Evolutionary conservation across 2,888 invertebrate species (phyloP), one percentile per base, ranked within the genome.

Genomic region (Netelia melanura): DNA sequence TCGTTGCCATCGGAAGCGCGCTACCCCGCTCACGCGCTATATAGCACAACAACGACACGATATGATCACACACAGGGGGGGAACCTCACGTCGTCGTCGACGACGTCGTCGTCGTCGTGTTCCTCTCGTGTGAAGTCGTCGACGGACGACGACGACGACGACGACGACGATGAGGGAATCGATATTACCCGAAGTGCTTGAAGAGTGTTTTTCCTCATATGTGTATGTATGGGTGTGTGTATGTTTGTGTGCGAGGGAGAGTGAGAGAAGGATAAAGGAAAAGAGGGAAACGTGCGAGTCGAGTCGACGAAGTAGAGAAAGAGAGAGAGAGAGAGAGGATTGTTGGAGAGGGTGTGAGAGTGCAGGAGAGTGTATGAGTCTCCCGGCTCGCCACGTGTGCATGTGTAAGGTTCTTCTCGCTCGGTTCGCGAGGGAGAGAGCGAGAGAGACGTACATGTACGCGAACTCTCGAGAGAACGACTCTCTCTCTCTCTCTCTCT

Each of bases 1-100:
- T 92, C 92, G 92, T 92, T 92, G 92, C 92, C 91, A 92, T 92
- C 90, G 88, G 87, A 85, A 85, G 87, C 88, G 83, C 76, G 88
- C 90, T 90, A 92, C 91, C 91, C 92, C 89, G 89, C 89, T 77
- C 80, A 78, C 86, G 81, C 86, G 76, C 77, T 83, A 83, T 61
- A 74, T 62, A 65, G 30, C 44, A 25, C 65, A 65, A 17, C n/a
- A 30, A 11, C 52, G 56, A 71, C 64, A 84, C 77, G 61, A 44
- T 58, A 64, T 62, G 56, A 44, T 74, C 58, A 81, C 62, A 75
- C 64, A 70, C 52, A 58, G 14, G 11, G 2, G 2, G 17, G 21
- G 43, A 75, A 65, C 30, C 74, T 44, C 23, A 68, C 48, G 58
- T 68, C 68, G 54, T 61, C 71, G 71, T 56, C 71, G 52, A 21